These are phyloP conservation scores for Gryon sp. DNA, from an alignment of 1,140 invertebrate species.

Conservation along the genomic window DNA sequence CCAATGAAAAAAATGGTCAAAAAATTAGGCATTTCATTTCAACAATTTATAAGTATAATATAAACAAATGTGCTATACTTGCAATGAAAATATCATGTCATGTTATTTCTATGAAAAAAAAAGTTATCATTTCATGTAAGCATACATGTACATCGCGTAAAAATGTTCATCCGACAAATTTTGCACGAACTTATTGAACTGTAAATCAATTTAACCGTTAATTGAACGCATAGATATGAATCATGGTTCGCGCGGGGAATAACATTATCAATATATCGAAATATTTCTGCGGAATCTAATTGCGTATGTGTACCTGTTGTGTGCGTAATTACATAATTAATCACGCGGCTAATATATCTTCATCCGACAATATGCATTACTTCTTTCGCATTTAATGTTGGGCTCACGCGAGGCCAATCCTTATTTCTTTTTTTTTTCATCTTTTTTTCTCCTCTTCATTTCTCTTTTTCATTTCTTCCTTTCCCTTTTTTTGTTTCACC, in stretches of 20 bases:
- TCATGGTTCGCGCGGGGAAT: conserved; percentile 9
- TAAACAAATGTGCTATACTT: too few species aligned
- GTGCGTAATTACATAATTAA: conserved; percentile 61
- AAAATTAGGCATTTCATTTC: too few species aligned
- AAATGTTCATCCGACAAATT: conserved; percentile 1
- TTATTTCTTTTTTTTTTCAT: neutral
- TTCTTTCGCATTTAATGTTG: conserved; percentile 41
- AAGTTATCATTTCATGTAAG: too few species aligned
- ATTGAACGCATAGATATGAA: conserved; percentile 48
- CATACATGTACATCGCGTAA: too few species aligned
- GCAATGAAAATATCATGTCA: too few species aligned
- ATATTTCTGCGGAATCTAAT: conserved; percentile 39
- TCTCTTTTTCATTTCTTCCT: too few species aligned
- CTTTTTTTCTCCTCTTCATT: neutral
- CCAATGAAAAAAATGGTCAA: too few species aligned
- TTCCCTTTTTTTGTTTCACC: conserved; percentile 23
- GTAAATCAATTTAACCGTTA: conserved; percentile 51
- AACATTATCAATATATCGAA: conserved; percentile 53
- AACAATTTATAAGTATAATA: too few species aligned
- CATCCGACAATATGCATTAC: conserved; percentile 51
- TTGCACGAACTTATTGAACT: conserved; percentile 19
- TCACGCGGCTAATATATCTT: conserved; percentile 54
- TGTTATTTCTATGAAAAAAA: too few species aligned
- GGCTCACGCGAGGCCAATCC: conserved; percentile 28
- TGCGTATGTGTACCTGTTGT: conserved; percentile 41